phyloP scores from a whole-genome alignment of 2,888 invertebrate genomes.

The Cheilosia impressa region DNA sequence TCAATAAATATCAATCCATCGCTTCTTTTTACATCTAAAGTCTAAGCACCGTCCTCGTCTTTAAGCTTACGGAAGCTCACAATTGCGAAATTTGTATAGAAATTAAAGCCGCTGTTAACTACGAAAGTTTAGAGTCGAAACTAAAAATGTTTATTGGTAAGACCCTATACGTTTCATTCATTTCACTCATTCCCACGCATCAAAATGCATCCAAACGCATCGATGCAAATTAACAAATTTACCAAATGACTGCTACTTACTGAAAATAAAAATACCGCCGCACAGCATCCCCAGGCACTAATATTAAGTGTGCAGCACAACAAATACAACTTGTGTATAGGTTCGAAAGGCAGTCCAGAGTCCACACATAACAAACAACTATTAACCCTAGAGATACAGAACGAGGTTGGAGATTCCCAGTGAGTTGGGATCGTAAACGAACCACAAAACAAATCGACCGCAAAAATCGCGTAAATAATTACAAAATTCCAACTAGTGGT shows the following conservation, averaged over 20 bases:
- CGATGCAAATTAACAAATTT: conserved; percentile 64
- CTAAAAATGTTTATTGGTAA: too few species aligned
- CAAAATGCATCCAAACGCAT: conserved; percentile 53
- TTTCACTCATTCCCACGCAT: conserved; percentile 12
- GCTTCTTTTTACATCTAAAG: too few species aligned
- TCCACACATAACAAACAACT: conserved; percentile 45
- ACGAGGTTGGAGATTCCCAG: neutral
- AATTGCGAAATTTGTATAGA: too few species aligned
- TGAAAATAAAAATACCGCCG: conserved; percentile 4
- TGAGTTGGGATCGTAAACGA: neutral
- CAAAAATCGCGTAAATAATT: conserved; percentile 70
- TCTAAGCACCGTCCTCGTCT: too few species aligned
- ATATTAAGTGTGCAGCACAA: too few species aligned
- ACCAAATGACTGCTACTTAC: conserved; percentile 64
- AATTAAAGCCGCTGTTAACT: too few species aligned
- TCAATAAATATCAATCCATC: too few species aligned
- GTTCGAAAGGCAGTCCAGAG: conserved; percentile 49
- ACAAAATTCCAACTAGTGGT: conserved; percentile 72
- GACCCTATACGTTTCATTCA: too few species aligned
- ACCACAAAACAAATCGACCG: conserved; percentile 61
- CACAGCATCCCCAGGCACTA: too few species aligned
- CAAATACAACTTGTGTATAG: neutral
- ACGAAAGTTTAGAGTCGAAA: too few species aligned
- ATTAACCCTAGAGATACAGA: conserved; percentile 45
- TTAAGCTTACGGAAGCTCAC: too few species aligned